These are phyloP conservation scores for Marcusenius ussheri DNA, from an alignment of 2,113 vertebrate species.

Conservation along the genomic window DNA sequence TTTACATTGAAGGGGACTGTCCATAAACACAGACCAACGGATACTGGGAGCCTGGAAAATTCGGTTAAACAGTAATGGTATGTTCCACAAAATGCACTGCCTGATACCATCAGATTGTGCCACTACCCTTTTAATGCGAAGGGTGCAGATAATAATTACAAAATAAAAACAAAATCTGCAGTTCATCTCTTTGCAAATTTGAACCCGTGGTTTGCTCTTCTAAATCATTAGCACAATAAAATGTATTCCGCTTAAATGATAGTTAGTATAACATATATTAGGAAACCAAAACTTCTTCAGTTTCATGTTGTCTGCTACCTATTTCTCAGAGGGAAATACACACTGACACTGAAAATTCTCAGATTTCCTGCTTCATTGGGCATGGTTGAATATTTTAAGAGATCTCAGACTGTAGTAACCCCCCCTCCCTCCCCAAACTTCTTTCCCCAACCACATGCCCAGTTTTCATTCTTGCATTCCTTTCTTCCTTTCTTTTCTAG, in stretches of 20 bases:
- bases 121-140: background rate
- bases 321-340: background rate
- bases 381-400: background rate
- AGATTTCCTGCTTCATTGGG: background rate
- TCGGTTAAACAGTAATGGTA: background rate
- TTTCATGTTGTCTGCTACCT: background rate
- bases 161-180: background rate
- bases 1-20: background rate
- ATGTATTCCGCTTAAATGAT: background rate
- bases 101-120: too few relatives aligned
- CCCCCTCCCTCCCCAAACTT: background rate
- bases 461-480: background rate
- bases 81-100: background rate
- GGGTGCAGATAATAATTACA: background rate
- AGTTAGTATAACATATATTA: background rate
- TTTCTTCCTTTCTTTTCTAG: background rate
- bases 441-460: background rate
- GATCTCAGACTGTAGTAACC: background rate
- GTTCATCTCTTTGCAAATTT: background rate
- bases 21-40: background rate
- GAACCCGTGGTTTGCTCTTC: background rate
- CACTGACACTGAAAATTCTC: background rate
- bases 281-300: background rate
- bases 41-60: background rate
- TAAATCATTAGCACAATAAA: background rate